Evolutionary conservation across 2,113 vertebrate species (phyloP).

Genomic region (Cephalopholis sonnerati): DNA sequence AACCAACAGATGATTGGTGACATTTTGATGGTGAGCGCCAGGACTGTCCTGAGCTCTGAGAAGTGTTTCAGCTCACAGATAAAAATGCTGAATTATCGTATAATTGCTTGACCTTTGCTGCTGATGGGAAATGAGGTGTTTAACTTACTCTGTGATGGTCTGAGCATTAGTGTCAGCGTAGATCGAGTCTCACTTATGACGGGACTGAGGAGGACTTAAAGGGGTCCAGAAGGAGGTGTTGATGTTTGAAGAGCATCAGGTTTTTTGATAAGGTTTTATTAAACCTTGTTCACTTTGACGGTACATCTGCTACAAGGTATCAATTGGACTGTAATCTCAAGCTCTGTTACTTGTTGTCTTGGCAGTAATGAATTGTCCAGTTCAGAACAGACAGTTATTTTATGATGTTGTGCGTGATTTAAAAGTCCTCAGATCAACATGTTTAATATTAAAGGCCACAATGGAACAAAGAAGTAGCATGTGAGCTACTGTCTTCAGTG

Average conservation of each 20-base stretch:
- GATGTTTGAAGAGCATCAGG: background rate
- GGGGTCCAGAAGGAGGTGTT: background rate
- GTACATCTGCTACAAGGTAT: background rate
- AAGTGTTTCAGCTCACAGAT: background rate
- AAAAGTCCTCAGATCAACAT: too few species aligned
- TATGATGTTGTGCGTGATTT: too few species aligned
- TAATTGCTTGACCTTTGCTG: constrained; percentile 64
- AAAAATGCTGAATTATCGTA: constrained; percentile 30
- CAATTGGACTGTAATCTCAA: background rate
- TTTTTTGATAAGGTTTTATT: background rate
- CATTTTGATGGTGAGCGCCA: constrained; percentile 29
- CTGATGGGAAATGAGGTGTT: constrained; percentile 58
- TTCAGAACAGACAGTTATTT: too few species aligned
- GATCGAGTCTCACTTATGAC: constrained; percentile 12
- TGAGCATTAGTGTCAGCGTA: constrained; percentile 32
- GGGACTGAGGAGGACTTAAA: background rate
- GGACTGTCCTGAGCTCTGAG: constrained; percentile 22
- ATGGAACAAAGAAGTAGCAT: too few species aligned
- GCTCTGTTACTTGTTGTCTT: background rate
- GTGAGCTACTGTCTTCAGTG: too few species aligned
- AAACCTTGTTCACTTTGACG: background rate
- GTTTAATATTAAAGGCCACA: too few species aligned
- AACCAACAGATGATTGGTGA: constrained; percentile 49
- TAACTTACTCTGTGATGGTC: constrained; percentile 41
- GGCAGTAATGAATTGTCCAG: background rate